Evolutionary conservation across 2,888 invertebrate species (phyloP).

Genomic region (Morpho helenor): DNA sequence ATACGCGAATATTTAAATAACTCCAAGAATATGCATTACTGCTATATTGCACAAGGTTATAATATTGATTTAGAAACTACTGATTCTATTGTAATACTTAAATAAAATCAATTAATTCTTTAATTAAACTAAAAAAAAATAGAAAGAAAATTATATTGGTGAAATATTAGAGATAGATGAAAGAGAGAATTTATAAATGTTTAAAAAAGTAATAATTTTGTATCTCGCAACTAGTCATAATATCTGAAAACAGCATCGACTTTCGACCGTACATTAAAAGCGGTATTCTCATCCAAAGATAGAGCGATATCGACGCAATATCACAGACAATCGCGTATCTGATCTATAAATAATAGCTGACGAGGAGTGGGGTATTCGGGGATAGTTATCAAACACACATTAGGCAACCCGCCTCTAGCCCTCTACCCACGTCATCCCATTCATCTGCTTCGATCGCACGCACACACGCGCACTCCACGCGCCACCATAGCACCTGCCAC

Average conservation of each 20-base stretch:
- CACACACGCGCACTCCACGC: conserved; percentile 45
- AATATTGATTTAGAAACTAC: conserved; percentile 42
- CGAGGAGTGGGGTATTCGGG: conserved; percentile 39
- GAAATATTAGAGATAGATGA: too few relatives aligned
- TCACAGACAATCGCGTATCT: conserved; percentile 23
- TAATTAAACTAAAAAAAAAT: neutral
- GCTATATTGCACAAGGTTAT: conserved; percentile 40
- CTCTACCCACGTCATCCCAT: conserved; percentile 68
- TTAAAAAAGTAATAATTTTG: too few relatives aligned
- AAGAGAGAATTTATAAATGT: too few relatives aligned
- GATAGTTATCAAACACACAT: conserved; percentile 63
- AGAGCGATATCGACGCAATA: conserved; percentile 15
- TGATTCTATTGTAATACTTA: neutral
- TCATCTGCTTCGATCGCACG: conserved; percentile 71
- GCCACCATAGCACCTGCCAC: conserved; percentile 28
- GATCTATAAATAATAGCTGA: conserved; percentile 67
- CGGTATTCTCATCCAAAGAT: neutral
- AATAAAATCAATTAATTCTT: neutral
- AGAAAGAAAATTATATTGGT: too few relatives aligned
- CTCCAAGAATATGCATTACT: conserved; percentile 1
- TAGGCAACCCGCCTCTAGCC: conserved; percentile 37
- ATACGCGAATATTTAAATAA: conserved; percentile 8
- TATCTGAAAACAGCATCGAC: too few relatives aligned
- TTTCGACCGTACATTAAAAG: neutral
- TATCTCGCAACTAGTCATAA: neutral